Evolutionary conservation across 64 coral and sea anemone species (phyloP).

Genomic region (Montipora foliosa): DNA sequence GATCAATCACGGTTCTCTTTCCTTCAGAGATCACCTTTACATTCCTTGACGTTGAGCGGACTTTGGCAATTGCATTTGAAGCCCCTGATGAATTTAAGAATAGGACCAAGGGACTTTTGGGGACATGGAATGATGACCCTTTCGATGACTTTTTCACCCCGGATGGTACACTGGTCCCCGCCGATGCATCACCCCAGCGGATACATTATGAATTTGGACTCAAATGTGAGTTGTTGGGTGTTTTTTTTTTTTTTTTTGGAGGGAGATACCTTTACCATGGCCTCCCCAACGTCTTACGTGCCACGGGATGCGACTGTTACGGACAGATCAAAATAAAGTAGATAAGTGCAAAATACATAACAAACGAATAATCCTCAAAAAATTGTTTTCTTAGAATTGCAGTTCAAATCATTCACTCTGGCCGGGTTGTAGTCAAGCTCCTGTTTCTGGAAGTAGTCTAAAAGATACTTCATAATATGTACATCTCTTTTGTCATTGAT

Average conservation of each 20-base stretch:
- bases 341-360: too few species aligned
- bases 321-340: too few species aligned
- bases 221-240: constrained; percentile 54
- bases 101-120: constrained; percentile 49
- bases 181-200: constrained; percentile 37
- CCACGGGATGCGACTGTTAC: too few species aligned
- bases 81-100: constrained; percentile 28
- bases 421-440: too few species aligned
- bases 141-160: constrained; percentile 48
- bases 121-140: constrained; percentile 51
- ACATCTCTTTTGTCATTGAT: too few species aligned
- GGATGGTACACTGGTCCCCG: constrained; percentile 46
- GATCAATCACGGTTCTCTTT: constrained; percentile 8
- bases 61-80: constrained; percentile 26
- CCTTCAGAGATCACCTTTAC: constrained; percentile 23
- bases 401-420: too few species aligned
- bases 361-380: too few species aligned
- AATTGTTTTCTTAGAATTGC: too few species aligned
- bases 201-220: constrained; percentile 83
- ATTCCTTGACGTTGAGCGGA: background rate
- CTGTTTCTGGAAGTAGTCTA: too few species aligned
- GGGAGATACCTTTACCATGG: too few species aligned
- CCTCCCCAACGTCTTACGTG: too few species aligned
- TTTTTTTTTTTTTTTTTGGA: background rate
- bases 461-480: too few species aligned